Evolutionary conservation across 2,797 vertebrate genomes (phyloP).

Genomic region (Hippoglossus hippoglossus): DNA sequence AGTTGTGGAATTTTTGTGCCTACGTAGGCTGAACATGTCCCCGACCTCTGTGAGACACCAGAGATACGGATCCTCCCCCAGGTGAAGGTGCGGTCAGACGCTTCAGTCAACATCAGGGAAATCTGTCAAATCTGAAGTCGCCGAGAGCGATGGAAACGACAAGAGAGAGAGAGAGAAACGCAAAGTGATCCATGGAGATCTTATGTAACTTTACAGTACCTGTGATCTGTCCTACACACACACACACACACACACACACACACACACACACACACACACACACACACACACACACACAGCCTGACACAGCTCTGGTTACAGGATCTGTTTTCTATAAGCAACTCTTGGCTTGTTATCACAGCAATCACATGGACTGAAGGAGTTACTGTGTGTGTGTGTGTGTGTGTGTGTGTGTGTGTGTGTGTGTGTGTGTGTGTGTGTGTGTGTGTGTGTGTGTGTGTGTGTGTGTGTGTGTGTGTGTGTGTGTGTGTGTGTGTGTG

Average conservation of each 20-base stretch:
- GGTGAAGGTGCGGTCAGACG: slow-evolving; percentile 2
- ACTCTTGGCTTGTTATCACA: slow-evolving; percentile 68
- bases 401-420: slow-evolving; percentile 27
- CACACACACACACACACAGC: slow-evolving; percentile 16
- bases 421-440: neutral
- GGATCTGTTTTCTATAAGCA: slow-evolving; percentile 70
- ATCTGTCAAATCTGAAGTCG: slow-evolving; percentile 39
- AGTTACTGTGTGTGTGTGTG: neutral
- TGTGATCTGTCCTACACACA: no score
- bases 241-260: slow-evolving; percentile 2
- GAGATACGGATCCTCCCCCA: slow-evolving; percentile 13
- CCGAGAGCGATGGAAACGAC: no score
- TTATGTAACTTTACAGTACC: neutral
- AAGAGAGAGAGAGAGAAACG: neutral
- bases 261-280: neutral
- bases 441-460: slow-evolving; percentile 1
- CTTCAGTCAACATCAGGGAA: slow-evolving; percentile 13
- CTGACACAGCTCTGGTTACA: slow-evolving; percentile 50
- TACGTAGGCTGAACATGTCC: neutral
- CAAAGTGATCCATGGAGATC: slow-evolving; percentile 19
- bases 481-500: neutral
- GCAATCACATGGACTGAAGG: slow-evolving; percentile 26
- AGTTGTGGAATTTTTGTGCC: neutral
- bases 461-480: neutral
- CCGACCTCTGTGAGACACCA: neutral